Evolutionary conservation across 1,140 invertebrate species (phyloP), one percentile per base, ranked within the genome.

Genomic region (Metaphire vulgaris): DNA sequence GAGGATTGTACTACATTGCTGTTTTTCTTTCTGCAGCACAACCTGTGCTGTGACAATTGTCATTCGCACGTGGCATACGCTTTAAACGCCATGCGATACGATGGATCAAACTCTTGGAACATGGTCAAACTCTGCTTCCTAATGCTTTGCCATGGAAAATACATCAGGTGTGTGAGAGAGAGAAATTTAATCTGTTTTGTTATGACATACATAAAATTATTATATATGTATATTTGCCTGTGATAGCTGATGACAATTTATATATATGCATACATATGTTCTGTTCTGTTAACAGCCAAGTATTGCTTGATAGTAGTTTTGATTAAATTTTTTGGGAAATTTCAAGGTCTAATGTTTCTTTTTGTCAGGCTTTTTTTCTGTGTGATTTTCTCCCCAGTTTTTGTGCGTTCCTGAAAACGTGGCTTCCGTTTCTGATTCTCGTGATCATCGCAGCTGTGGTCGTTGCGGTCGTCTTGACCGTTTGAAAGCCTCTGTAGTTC

Each of bases 11-110:
- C n/a, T n/a, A n/a, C n/a, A n/a, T n/a, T n/a, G n/a, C n/a, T 71
- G 30, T 72, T 76, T 68, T 26, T 76, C 69, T 74, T 77, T 76
- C 83, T 83, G 76, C 86, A 93, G 92, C 97, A 99, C 83, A 98
- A 98, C 85, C 87, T 99, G 78, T 93, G 91, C 81, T 98, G 94
- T 86, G 97, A 99, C 84, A 99, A 99, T 86, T 99, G 97, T 83
- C 97, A 99, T 86, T 98, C 96, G 0, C 96, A 99, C 88, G 95
- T 98, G 68, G 96, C 96, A 0, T 91, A 90, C 76, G 95, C 97
- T 1, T 87, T 99, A n/a, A 96, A 96, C 83, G 86, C 92, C 69
- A 98, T 98, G 96, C 88, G 89, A 31, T 99, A 98, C 83, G 87
- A 92, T 75, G 89, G 90, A 69, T 91, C 89, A 69, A 89, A 85